A percentile compares a stretch with the other conserved stretches of the same genome.
phyloP scores from a whole-genome alignment of 2,113 vertebrate species.

The Hypocryptadius cinnamomeus region DNA sequence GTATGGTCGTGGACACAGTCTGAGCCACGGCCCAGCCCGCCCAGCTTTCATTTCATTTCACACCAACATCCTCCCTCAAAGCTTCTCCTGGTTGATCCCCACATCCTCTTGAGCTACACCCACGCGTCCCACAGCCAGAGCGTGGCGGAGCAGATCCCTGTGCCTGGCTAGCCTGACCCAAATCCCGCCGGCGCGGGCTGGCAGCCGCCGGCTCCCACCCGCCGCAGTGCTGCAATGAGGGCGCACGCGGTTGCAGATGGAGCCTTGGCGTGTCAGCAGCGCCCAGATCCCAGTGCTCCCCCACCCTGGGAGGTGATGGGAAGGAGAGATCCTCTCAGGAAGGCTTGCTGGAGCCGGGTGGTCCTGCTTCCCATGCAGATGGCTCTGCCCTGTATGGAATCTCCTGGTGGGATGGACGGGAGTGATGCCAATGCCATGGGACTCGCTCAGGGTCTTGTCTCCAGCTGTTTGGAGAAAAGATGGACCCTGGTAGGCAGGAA shows the following conservation, averaged over 20 bases:
- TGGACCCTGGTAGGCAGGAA: not conserved
- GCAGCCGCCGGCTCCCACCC: not conserved
- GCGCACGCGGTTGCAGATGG: not conserved
- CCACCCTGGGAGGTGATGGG: accelerated
- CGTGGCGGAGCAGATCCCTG: not conserved
- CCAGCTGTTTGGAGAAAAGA: not conserved
- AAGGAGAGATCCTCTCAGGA: not conserved
- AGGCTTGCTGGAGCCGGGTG: not conserved
- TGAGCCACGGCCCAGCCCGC: accelerated
- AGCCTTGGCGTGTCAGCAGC: not conserved
- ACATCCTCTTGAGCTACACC: not conserved
- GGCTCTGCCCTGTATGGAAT: not conserved
- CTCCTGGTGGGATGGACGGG: accelerated
- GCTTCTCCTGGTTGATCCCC: not conserved
- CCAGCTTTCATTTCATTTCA: not conserved
- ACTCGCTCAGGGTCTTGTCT: not conserved
- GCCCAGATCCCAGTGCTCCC: not conserved
- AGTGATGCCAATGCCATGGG: not conserved
- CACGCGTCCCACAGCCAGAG: not conserved
- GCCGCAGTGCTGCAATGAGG: slow-evolving; percentile 14
- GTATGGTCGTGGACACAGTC: not conserved
- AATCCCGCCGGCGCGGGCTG: not conserved
- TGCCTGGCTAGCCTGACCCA: slow-evolving; percentile 14
- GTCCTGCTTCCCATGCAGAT: not conserved
- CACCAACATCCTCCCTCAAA: not conserved